phyloP scores from a whole-genome alignment of 2,797 vertebrate genomes.

The Ficedula albicollis region DNA sequence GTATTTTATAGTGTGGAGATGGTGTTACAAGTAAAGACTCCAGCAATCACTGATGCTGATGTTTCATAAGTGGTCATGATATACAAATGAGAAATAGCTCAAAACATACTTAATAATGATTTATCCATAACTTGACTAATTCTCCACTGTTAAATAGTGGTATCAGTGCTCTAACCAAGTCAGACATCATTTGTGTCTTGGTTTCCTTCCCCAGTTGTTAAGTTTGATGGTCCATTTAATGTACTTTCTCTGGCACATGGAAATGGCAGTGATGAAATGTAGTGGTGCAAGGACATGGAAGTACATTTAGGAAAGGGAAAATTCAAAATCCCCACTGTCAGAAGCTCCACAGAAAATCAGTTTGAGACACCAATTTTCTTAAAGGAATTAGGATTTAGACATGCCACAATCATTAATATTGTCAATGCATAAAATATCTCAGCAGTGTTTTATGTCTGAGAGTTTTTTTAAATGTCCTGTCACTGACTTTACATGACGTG shows the following conservation, averaged over 20 bases:
- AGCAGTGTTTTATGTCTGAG: not conserved
- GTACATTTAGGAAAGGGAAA: not conserved
- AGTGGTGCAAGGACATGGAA: not conserved
- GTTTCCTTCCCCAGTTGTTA: not conserved
- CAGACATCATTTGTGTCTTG: not conserved
- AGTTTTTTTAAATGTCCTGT: not conserved
- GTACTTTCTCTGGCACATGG: not conserved
- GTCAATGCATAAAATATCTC: not conserved
- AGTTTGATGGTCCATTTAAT: not conserved
- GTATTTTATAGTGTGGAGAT: not conserved
- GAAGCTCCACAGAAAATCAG: constrained; percentile 70
- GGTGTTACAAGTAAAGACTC: not conserved
- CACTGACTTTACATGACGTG: not conserved
- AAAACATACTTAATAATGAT: not conserved
- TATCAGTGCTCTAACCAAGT: not conserved
- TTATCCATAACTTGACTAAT: not conserved
- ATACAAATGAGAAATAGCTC: not conserved
- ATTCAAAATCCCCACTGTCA: constrained; percentile 48
- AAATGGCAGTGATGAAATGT: not conserved
- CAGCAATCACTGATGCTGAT: not conserved
- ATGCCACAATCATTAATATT: not conserved
- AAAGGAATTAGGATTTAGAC: not conserved
- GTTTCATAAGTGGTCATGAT: not conserved
- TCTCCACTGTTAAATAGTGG: not conserved
- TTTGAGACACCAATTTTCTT: constrained; percentile 24